Evolutionary conservation across 2,113 vertebrate species (phyloP).

Genomic region (Centropristis striata): DNA sequence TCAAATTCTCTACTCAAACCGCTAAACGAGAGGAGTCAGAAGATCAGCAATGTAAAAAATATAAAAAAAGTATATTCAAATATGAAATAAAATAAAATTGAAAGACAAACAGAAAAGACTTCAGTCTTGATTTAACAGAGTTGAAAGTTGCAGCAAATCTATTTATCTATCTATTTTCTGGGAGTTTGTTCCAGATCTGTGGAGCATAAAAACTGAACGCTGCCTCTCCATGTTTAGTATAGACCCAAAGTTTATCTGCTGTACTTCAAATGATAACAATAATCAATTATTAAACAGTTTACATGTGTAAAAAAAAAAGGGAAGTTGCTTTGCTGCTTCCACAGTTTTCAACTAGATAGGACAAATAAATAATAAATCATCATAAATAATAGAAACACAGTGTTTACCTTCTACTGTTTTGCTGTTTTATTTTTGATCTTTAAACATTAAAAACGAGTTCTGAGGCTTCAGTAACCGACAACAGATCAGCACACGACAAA

Average conservation of each 20-base stretch:
- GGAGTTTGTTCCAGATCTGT: too few species aligned
- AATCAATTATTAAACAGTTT: not conserved
- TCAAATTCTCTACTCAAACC: too few species aligned
- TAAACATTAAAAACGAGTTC: not conserved
- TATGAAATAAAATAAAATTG: too few species aligned
- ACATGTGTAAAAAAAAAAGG: not conserved
- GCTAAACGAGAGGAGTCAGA: too few species aligned
- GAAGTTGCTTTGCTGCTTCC: not conserved
- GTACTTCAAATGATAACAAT: not conserved
- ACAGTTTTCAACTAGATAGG: not conserved
- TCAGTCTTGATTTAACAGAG: too few species aligned
- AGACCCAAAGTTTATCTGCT: conserved; percentile 4
- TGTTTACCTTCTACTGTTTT: not conserved
- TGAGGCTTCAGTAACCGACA: not conserved
- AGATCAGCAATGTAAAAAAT: too few species aligned
- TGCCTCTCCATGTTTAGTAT: too few species aligned
- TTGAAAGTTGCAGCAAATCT: too few species aligned
- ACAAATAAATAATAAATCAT: not conserved
- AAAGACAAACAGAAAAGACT: too few species aligned
- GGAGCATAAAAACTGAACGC: too few species aligned
- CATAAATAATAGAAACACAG: not conserved
- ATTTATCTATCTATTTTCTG: too few species aligned
- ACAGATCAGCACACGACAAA: not conserved
- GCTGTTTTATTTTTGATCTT: not conserved
- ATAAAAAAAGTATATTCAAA: too few species aligned